Base-by-base conservation (phyloP, 2,113 vertebrate genomes). In the Proteles cristata region DNA sequence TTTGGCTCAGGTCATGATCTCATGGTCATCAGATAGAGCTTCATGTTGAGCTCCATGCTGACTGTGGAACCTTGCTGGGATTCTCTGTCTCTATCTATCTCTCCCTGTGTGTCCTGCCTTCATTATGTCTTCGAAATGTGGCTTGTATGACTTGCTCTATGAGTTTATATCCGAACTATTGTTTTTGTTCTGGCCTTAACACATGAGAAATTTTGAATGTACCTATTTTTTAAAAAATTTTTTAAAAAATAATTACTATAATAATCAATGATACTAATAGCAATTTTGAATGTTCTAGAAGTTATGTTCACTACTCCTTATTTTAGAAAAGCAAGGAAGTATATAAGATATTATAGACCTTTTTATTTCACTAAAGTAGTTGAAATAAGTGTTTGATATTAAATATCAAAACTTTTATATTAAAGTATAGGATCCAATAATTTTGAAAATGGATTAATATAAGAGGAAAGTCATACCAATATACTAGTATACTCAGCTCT, bases 321-420 rank as follows among this genome's bases (percentile, higher is more conserved):
- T 69, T 88, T 96, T 92, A 68, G 23, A 76, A 94, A 93, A 97
- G 7, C 11, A 87, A 81, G 28, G 16, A 50, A 4, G 12, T 71
- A 16, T 53, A 1, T 45, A 84, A 93, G 12, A 76, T 68, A 71
- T 48, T n/a, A 28, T 26, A 74, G 7, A 0, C 1, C 6, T 82
- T 92, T 93, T 93, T 45, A 88, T 83, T 90, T 88, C 12, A 73
- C 73, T 82, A 76, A 76, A 61, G 55, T 50, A 55, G 48, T 85
- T 90, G 43, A 93, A 87, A 39, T 58, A 80, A 97, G 58, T 95
- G 58, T 80, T 93, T 88, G 15, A 35, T 33, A 66, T 10, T 81
- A 53, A 95, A 91, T 39, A 39, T 39, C 39, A 39, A 39, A 39
- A 39, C 39, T 39, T 39, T 39, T 3, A 39, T 39, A 39, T 39